phyloP scores from a whole-genome alignment of 2,797 vertebrate species.

The Cetoscarus ocellatus region DNA sequence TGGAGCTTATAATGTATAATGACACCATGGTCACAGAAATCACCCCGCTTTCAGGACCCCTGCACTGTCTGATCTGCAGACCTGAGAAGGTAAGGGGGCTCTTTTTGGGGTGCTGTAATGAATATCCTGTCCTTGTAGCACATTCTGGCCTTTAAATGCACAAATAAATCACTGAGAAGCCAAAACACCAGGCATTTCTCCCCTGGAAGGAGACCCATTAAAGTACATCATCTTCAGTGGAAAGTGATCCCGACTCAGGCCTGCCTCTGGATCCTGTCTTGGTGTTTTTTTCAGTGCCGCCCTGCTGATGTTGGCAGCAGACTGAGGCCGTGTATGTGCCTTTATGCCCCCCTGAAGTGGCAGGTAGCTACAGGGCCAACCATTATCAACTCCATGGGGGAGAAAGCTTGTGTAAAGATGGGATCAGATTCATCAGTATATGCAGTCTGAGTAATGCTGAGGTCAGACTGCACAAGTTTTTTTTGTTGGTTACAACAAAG shows the following conservation, averaged over 20 bases:
- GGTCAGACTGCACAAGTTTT: no score
- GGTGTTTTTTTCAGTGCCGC: conserved; percentile 37
- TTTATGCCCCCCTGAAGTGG: conserved; percentile 17
- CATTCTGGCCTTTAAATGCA: conserved; percentile 63
- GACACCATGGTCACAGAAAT: conserved; percentile 30
- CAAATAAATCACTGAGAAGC: conserved; percentile 72
- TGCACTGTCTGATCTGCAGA: conserved; percentile 10
- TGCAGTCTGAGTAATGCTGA: no score
- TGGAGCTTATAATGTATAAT: conserved; percentile 4
- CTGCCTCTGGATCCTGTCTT: conserved; percentile 66
- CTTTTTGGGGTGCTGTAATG: conserved; percentile 49
- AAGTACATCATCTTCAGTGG: conserved; percentile 75
- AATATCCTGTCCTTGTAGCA: conserved; percentile 56
- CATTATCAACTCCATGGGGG: conserved; percentile 4
- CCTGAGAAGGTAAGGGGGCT: conserved; percentile 15
- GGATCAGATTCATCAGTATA: no score
- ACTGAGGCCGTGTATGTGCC: conserved; percentile 8
- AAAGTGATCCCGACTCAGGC: conserved; percentile 66
- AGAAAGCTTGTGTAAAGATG: conserved; percentile 6
- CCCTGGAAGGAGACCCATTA: conserved; percentile 50
- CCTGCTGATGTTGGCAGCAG: conserved; percentile 68
- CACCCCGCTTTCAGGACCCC: conserved; percentile 33
- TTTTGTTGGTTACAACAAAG: no score
- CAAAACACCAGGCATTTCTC: conserved; percentile 51
- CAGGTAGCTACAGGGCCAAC: conserved; percentile 48